phyloP scores from a whole-genome alignment of 2,113 vertebrate genomes.

The Sigmodon hispidus region DNA sequence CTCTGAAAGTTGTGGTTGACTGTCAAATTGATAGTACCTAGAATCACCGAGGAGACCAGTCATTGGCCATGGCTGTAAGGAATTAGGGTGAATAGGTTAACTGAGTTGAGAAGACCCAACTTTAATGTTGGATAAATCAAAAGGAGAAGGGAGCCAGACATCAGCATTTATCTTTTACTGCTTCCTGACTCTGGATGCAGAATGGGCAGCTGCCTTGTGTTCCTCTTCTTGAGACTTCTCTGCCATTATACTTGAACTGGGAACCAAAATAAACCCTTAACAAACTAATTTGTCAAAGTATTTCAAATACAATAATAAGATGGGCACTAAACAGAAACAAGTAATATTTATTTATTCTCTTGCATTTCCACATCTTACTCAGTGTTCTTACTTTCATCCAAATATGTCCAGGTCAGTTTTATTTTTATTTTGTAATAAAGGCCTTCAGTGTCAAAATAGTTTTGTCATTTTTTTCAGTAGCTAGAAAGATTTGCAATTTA shows the following conservation, averaged over 20 bases:
- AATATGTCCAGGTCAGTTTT: slow-evolving; percentile 5
- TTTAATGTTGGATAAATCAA: background rate
- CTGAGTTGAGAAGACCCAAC: background rate
- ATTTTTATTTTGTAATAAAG: background rate
- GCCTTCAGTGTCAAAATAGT: slow-evolving; percentile 19
- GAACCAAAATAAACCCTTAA: background rate
- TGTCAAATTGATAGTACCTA: background rate
- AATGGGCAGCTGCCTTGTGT: background rate
- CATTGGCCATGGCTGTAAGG: background rate
- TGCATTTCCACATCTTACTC: background rate
- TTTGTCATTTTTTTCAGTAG: background rate
- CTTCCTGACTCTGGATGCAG: background rate
- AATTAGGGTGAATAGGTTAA: background rate
- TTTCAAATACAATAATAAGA: background rate
- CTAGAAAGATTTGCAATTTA: background rate
- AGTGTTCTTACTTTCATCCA: background rate
- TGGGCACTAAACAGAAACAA: background rate
- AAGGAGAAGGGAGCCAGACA: too few relatives aligned
- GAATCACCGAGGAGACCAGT: background rate
- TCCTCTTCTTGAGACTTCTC: too few relatives aligned
- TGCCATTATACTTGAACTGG: too few relatives aligned
- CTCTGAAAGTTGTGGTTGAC: background rate
- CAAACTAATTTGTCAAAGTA: background rate
- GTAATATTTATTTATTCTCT: background rate
- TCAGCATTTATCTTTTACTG: too few relatives aligned